Conservation (phyloP, 2,888 invertebrate genomes). For the Diogma glabrata region DNA sequence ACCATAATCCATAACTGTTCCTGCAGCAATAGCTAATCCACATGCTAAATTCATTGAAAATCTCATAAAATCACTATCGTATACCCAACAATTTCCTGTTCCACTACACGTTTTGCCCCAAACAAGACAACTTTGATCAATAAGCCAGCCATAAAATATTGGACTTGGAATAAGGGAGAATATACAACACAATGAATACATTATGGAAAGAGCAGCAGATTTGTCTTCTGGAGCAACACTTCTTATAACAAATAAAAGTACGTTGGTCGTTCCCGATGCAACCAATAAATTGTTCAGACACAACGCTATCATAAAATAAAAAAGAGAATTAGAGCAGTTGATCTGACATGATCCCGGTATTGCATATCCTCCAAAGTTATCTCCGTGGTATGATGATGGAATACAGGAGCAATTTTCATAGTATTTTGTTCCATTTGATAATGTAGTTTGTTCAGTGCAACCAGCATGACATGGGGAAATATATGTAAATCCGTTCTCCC, state of each 20-base stretch:
- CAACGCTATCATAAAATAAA: conserved; percentile 41
- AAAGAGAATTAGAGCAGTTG: conserved; percentile 43
- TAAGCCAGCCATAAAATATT: conserved; percentile 60
- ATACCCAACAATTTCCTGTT: conserved; percentile 63
- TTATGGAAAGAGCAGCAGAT: conserved; percentile 57
- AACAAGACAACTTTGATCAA: conserved; percentile 51
- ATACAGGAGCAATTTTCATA: conserved; percentile 42
- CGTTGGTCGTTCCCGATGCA: no score
- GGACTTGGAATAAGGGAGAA: conserved; percentile 66
- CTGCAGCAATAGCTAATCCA: no score
- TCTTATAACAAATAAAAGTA: conserved; percentile 42
- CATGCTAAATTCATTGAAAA: no score
- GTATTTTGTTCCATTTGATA: conserved; percentile 27
- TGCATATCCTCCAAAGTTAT: conserved; percentile 33
- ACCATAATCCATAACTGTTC: no score
- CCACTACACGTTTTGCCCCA: conserved; percentile 62
- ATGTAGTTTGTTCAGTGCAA: conserved; percentile 35
- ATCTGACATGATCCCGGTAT: conserved; percentile 44
- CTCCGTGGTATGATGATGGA: conserved; percentile 20
- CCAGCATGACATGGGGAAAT: conserved; percentile 49
- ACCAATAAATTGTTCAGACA: no score
- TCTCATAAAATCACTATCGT: conserved; percentile 49
- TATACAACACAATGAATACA: conserved; percentile 53
- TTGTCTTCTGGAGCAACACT: conserved; percentile 64
- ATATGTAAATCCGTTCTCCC: conserved; percentile 33